Evolutionary conservation across 2,113 vertebrate genomes (phyloP).

Genomic region (Podarcis muralis): DNA sequence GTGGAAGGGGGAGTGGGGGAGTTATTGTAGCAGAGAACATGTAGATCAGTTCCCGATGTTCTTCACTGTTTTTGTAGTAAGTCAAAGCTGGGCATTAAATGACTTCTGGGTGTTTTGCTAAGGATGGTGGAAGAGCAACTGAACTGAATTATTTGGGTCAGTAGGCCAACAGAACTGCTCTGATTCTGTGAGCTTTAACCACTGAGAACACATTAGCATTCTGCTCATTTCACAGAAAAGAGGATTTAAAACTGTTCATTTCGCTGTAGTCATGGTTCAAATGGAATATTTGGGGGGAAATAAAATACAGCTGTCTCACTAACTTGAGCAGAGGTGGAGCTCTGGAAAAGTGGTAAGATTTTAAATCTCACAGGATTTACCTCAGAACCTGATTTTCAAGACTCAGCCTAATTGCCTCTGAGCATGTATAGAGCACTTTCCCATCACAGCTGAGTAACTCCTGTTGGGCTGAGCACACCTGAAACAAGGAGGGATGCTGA

Average conservation of each 20-base stretch:
- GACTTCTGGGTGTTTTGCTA: neutral
- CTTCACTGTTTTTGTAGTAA: neutral
- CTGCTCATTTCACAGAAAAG: conserved; percentile 16
- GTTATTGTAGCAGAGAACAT: neutral
- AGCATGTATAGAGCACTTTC: neutral
- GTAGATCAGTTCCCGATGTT: neutral
- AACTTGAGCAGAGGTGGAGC: too few species aligned
- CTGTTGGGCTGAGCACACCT: neutral
- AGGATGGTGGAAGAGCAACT: neutral
- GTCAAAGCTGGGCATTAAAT: neutral
- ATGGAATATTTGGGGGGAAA: neutral
- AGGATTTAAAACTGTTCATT: conserved; percentile 3
- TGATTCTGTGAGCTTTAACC: neutral
- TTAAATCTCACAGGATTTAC: neutral
- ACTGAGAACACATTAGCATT: neutral
- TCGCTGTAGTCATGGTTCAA: neutral
- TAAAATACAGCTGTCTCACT: neutral
- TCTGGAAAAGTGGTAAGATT: neutral
- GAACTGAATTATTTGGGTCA: neutral
- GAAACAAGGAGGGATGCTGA: neutral
- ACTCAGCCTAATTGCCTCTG: neutral
- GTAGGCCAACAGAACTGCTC: conserved; percentile 1
- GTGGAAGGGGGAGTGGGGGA: neutral
- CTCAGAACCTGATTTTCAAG: neutral
- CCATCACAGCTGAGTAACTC: neutral